A percentile compares a stretch with the other conserved stretches of the same genome.
These are phyloP conservation scores for Eumacrocentrus americanus DNA, from an alignment of 2,888 invertebrate genomes.

Conservation along the genomic window DNA sequence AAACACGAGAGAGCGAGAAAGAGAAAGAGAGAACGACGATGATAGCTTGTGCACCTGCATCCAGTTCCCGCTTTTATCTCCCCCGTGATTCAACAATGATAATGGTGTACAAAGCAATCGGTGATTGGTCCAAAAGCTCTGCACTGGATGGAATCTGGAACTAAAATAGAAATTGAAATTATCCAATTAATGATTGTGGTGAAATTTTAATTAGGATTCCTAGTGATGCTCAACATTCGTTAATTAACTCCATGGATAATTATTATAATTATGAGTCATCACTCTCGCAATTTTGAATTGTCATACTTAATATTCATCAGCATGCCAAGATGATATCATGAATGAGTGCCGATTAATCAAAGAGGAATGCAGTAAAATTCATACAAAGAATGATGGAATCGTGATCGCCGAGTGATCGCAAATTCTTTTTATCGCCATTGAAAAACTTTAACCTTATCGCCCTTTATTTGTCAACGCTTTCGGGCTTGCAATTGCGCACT, in stretches of 20 bases:
- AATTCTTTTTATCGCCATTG: neutral
- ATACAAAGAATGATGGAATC: too few species aligned
- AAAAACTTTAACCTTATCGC: constrained; percentile 1
- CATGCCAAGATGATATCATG: neutral
- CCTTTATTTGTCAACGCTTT: neutral
- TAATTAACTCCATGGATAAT: neutral
- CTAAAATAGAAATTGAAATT: neutral
- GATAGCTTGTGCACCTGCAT: neutral
- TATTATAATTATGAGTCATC: neutral
- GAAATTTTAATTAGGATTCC: neutral
- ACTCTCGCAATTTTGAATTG: neutral
- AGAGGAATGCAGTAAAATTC: too few species aligned
- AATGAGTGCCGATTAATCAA: too few species aligned
- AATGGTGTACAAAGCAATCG: too few species aligned
- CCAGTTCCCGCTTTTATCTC: neutral
- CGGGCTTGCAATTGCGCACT: neutral
- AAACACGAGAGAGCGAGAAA: neutral
- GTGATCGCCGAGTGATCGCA: too few species aligned
- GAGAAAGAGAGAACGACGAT: neutral
- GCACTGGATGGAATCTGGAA: too few species aligned
- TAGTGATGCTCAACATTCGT: neutral
- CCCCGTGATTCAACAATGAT: neutral
- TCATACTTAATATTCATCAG: neutral
- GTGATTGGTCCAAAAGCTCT: too few species aligned
- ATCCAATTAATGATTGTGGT: too few species aligned